Base-by-base conservation (phyloP, 2,888 invertebrate species). In the Watsonalla cultraria region DNA sequence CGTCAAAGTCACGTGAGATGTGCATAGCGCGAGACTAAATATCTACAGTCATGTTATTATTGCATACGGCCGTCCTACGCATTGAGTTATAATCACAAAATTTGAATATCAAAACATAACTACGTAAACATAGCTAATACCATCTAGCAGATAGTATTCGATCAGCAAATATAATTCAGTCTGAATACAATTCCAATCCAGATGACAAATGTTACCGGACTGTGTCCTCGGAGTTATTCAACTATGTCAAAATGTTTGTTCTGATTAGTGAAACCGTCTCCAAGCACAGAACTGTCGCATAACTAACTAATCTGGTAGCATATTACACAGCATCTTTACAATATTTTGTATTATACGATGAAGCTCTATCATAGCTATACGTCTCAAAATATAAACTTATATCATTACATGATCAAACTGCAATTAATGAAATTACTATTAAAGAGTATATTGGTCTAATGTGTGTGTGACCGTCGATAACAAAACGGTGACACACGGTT, bases 101-200 rank as follows among this genome's bases (percentile, higher is more conserved):
- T 86, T 86, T 81, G 81, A 81, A 83, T 81, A 82, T 70, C 71
- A 76, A 71, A 78, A 78, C 74, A 76, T 72, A 72, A 71, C 65
- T 65, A 66, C 68, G 37, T 35, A 24, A 24, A 24, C 24, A 24
- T 24, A 24, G 24, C 24, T 24, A 24, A 24, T 24, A 24, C 24
- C 24, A 4, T 24, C 24, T 24, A 51, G 50, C 42, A 51, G 51
- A 51, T 51, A 51, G 48, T 45, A 58, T 59, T 70, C 66, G 68
- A 72, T 68, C 67, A 65, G 56, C 68, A 68, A 68, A 73, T 70
- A 65, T 71, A 59, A 61, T 70, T 61, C 67, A 63, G 76, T 73
- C 72, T 68, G 68, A 75, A 78, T 80, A 70, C 64, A 64, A 74
- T 76, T 76, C 65, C 66, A 70, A 74, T 69, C 69, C 64, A 68